Conservation (phyloP, 2,797 vertebrate species). For the Pseudochirops cupreus region DNA sequence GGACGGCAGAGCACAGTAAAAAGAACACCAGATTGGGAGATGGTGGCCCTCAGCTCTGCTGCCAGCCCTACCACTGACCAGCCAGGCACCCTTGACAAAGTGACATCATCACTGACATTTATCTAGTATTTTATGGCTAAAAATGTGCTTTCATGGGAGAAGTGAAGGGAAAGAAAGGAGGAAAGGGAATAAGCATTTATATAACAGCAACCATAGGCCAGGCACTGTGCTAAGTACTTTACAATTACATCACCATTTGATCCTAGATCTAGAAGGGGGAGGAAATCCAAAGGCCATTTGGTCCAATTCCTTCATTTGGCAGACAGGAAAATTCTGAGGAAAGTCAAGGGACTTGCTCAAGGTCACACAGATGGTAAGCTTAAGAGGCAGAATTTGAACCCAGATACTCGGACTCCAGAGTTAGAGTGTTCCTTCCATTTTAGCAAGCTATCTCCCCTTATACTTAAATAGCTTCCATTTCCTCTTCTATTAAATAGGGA, state of each 20-base stretch:
- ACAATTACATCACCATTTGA: neutral
- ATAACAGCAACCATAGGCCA: neutral
- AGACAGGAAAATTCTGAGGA: neutral
- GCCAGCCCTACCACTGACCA: neutral
- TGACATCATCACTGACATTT: neutral
- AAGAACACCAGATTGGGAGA: neutral
- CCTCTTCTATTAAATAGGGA: neutral
- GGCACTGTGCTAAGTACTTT: neutral
- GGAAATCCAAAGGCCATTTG: neutral
- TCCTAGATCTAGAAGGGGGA: neutral
- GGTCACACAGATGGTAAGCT: neutral
- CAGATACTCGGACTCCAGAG: neutral
- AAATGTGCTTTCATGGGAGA: neutral
- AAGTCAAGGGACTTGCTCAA: neutral
- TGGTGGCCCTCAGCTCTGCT: too few relatives aligned
- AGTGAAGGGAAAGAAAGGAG: neutral
- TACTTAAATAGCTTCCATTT: neutral
- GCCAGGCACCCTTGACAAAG: too few relatives aligned
- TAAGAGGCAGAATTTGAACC: neutral
- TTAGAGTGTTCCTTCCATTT: neutral
- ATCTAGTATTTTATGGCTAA: neutral
- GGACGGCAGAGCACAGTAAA: neutral
- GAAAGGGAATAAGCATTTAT: neutral
- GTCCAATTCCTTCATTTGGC: neutral
- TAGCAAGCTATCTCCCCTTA: neutral